These are phyloP conservation scores for Anthrax anthrax DNA, from an alignment of 2,888 invertebrate species.

Conservation along the genomic window DNA sequence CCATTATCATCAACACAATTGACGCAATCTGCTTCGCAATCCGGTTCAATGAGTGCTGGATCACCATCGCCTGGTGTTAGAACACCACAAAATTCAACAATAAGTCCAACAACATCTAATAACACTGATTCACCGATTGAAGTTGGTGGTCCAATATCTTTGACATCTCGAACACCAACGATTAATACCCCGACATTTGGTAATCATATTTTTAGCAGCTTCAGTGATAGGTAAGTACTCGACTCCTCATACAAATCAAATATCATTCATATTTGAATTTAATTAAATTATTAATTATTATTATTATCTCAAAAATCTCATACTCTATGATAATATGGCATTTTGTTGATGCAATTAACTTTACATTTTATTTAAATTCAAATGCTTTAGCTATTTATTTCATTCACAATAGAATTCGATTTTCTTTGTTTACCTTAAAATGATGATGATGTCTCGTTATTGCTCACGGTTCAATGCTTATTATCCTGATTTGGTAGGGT, in stretches of 20 bases:
- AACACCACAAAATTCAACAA: constrained; percentile 32
- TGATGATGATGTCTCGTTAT: constrained; percentile 1
- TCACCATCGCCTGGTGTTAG: constrained; percentile 32
- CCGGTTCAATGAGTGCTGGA: constrained; percentile 38
- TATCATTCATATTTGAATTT: constrained; percentile 4
- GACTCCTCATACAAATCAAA: no score
- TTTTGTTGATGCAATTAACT: constrained; percentile 2
- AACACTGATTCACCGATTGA: constrained; percentile 44
- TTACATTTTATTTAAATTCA: background rate
- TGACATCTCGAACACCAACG: constrained; percentile 26
- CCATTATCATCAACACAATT: constrained; percentile 32
- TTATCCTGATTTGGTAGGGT: constrained; percentile 15
- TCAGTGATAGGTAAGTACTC: constrained; percentile 40
- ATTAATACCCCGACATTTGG: constrained; percentile 44
- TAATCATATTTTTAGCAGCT: constrained; percentile 51
- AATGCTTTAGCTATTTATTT: no score
- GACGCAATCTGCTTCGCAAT: constrained; percentile 33
- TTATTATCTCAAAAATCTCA: no score
- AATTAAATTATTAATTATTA: no score
- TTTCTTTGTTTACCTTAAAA: background rate
- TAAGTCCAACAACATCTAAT: constrained; percentile 43
- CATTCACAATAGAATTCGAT: background rate
- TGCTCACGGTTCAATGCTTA: constrained; percentile 13
- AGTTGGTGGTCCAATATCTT: constrained; percentile 34
- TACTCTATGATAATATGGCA: no score